These are phyloP conservation scores for Cyphotilapia sp. DNA, from an alignment of 2,113 vertebrate species.

Conservation along the genomic window DNA sequence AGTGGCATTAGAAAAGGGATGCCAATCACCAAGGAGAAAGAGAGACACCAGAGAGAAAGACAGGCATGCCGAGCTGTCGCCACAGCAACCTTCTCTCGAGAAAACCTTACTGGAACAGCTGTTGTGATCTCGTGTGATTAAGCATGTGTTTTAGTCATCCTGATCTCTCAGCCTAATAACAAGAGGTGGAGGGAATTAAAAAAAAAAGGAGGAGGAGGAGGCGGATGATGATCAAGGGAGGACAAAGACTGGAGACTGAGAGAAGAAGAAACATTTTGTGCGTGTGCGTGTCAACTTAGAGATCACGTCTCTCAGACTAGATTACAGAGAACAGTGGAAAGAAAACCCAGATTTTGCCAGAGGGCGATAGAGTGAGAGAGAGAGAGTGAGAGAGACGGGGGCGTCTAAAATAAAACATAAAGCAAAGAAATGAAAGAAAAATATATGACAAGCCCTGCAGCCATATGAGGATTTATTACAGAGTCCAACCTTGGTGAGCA, in stretches of 20 bases:
- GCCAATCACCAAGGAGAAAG: constrained; percentile 8
- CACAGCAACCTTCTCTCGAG: constrained; percentile 52
- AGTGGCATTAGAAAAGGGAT: constrained; percentile 4
- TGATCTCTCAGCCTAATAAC: constrained; percentile 26
- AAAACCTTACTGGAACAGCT: constrained; percentile 50
- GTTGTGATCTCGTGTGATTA: constrained; percentile 56
- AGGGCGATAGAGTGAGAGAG: not conserved
- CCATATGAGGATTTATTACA: constrained; percentile 47
- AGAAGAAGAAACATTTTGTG: not conserved
- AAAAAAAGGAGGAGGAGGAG: not conserved
- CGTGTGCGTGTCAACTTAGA: not conserved
- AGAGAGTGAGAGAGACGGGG: not conserved
- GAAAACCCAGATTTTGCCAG: constrained; percentile 7
- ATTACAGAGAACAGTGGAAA: constrained; percentile 24
- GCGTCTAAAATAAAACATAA: constrained; percentile 37
- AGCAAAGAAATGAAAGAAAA: constrained; percentile 44
- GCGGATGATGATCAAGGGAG: not conserved
- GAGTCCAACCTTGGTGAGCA: constrained; percentile 33
- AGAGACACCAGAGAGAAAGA: not conserved
- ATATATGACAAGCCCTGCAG: constrained; percentile 33
- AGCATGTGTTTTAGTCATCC: constrained; percentile 60
- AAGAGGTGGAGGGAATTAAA: not conserved
- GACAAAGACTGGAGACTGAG: not conserved
- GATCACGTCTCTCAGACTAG: constrained; percentile 21
- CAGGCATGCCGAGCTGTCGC: constrained; percentile 37